phyloP scores from a whole-genome alignment of 2,113 vertebrate species.

The Rhynchopsitta pachyrhyncha region DNA sequence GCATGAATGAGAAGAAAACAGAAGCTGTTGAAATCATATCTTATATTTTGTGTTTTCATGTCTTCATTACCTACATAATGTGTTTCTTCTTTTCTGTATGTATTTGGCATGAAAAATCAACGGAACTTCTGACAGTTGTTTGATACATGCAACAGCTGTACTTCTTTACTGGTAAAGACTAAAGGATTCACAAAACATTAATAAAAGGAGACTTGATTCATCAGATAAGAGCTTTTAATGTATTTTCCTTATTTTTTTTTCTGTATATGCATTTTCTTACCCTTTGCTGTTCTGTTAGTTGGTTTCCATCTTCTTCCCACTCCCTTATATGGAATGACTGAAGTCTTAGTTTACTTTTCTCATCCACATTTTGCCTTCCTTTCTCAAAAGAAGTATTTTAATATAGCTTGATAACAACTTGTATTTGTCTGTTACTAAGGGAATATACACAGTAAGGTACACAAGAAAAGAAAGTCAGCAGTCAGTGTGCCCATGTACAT shows the following conservation, averaged over 20 bases:
- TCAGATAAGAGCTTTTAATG: not conserved
- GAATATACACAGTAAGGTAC: not conserved
- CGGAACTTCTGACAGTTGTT: not conserved
- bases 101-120: not conserved
- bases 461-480: not conserved
- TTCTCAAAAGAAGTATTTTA: slow-evolving; percentile 16
- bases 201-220: not conserved
- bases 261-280: not conserved
- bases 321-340: not conserved
- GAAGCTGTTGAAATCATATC: not conserved
- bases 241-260: not conserved
- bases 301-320: not conserved
- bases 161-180: not conserved
- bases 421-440: slow-evolving; percentile 28
- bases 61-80: not conserved
- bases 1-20: not conserved
- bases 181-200: not conserved
- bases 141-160: not conserved
- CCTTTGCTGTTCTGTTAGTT: not conserved
- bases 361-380: not conserved
- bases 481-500: not conserved
- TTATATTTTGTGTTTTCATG: not conserved
- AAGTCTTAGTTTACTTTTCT: slow-evolving; percentile 31
- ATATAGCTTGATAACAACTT: slow-evolving; percentile 17
- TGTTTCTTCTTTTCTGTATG: not conserved